phyloP scores from a whole-genome alignment of 2,113 vertebrate species.

The Callaeas wilsoni region DNA sequence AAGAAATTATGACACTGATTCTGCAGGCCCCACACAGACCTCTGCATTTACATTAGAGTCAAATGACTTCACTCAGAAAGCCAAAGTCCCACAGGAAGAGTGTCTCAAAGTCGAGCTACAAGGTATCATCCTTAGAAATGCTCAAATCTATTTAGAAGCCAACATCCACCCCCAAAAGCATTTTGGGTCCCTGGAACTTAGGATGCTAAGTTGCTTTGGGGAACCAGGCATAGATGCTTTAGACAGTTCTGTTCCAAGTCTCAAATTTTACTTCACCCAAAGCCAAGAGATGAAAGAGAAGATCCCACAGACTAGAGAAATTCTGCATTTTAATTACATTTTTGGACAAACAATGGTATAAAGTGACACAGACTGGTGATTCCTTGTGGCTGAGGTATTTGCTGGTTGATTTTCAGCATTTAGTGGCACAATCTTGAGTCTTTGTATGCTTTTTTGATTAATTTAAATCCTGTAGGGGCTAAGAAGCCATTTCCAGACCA shows the following conservation, averaged over 20 bases:
- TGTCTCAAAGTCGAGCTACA: fast-evolving
- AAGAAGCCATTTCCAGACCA: neutral
- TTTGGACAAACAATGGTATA: neutral
- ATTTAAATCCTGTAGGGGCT: neutral
- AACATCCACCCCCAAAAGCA: neutral
- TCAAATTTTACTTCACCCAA: neutral
- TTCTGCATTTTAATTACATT: neutral
- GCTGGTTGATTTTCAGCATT: neutral
- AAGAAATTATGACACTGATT: neutral
- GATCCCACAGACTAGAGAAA: neutral
- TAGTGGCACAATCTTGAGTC: neutral
- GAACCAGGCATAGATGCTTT: neutral
- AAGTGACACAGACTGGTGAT: neutral
- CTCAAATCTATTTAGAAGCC: neutral
- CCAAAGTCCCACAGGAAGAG: neutral
- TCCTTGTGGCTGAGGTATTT: neutral
- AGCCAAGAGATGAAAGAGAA: neutral
- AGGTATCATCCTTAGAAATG: neutral
- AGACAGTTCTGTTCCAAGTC: neutral
- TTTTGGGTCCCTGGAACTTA: neutral
- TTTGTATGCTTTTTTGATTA: neutral
- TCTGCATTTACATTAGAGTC: neutral
- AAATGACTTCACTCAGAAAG: neutral
- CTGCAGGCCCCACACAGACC: neutral
- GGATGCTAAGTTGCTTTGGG: neutral